These are phyloP conservation scores for Dreissena polymorpha DNA, from an alignment of 1,140 invertebrate species.

Conservation along the genomic window DNA sequence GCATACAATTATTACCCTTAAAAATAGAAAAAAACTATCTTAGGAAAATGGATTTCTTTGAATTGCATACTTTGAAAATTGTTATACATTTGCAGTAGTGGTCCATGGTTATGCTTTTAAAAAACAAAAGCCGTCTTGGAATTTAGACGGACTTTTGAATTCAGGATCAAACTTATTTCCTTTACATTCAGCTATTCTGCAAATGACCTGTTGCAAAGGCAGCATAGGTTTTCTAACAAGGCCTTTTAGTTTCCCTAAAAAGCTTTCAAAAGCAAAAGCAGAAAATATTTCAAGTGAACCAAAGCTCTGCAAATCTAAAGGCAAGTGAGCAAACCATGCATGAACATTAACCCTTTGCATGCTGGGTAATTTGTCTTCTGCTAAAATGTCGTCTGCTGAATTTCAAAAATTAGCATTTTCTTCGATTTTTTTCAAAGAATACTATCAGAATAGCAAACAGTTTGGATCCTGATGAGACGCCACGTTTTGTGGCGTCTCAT, in stretches of 20 bases:
- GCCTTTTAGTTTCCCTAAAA: conserved; percentile 76
- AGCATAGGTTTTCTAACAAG: conserved; percentile 61
- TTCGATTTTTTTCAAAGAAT: no score
- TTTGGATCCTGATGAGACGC: no score
- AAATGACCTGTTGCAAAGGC: conserved; percentile 69
- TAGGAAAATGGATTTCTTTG: no score
- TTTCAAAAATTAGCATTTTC: no score
- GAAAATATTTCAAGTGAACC: conserved; percentile 77
- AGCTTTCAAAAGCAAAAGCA: conserved; percentile 80
- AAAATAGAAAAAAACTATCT: no score
- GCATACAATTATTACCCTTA: no score
- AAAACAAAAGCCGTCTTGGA: neutral
- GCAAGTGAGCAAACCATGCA: conserved; percentile 73
- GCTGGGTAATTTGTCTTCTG: no score
- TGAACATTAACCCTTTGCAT: no score
- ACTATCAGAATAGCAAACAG: no score
- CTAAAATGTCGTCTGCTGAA: no score
- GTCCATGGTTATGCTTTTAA: conserved; percentile 23
- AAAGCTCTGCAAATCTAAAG: conserved; percentile 75
- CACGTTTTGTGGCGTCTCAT: no score
- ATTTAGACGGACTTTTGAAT: no score
- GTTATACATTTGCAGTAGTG: neutral
- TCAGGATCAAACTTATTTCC: neutral
- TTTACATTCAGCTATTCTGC: conserved; percentile 64
- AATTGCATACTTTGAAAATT: neutral